phyloP scores from a whole-genome alignment of 2,113 vertebrate species.

The Gallinago paraguaiae region DNA sequence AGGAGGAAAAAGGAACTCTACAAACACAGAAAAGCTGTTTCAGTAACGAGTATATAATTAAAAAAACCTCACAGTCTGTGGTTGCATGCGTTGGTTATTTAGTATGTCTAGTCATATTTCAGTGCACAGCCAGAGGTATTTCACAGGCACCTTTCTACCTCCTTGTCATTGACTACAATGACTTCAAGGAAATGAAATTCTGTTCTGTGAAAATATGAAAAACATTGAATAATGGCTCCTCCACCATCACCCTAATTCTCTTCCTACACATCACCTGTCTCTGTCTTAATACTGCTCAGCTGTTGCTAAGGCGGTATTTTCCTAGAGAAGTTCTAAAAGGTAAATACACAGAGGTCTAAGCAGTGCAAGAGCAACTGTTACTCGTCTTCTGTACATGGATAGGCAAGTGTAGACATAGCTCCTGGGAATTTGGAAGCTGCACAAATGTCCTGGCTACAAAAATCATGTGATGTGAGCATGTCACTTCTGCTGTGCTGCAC shows the following conservation, averaged over 20 bases:
- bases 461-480: rapidly evolving
- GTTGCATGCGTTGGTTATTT: background rate
- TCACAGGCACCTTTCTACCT: background rate
- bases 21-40: background rate
- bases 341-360: background rate
- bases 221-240: background rate
- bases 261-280: background rate
- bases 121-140: background rate
- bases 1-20: background rate
- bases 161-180: background rate
- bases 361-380: background rate
- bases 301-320: conserved; percentile 1
- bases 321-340: background rate
- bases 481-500: background rate
- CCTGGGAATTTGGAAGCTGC: background rate
- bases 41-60: background rate
- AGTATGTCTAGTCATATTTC: background rate
- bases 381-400: rapidly evolving
- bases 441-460: background rate
- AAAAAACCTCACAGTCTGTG: background rate
- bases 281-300: background rate
- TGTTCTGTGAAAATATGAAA: background rate
- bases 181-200: background rate
- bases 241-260: background rate
- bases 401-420: background rate